A percentile compares a stretch with the other conserved stretches of the same genome.
phyloP scores from a whole-genome alignment of 2,888 invertebrate species.

The Stenurella melanura region DNA sequence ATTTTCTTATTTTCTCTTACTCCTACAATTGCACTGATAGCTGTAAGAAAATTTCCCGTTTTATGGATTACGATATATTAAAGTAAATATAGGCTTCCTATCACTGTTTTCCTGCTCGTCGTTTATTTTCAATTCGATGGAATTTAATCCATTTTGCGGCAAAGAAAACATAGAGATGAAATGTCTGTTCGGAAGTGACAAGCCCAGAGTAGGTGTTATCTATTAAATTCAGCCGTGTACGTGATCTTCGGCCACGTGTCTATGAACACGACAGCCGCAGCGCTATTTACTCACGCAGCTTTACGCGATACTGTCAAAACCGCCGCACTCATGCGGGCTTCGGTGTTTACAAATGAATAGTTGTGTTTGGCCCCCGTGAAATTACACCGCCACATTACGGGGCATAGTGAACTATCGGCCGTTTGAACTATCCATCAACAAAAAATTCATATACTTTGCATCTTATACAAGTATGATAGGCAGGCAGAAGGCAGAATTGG shows the following conservation, averaged over 20 bases:
- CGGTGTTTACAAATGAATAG: conserved; percentile 28
- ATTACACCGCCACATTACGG: conserved; percentile 3
- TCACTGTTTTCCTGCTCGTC: neutral
- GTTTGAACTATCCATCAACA: too few relatives aligned
- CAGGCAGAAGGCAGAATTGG: too few relatives aligned
- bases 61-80: neutral
- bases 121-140: conserved; percentile 1
- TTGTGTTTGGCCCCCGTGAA: conserved; percentile 19
- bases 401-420: too few relatives aligned
- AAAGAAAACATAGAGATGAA: conserved; percentile 32
- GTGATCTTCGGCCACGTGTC: conserved; percentile 50
- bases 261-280: conserved; percentile 42
- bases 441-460: too few relatives aligned
- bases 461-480: too few relatives aligned
- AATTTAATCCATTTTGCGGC: neutral
- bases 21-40: too few relatives aligned
- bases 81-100: neutral
- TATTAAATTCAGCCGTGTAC: conserved; percentile 52
- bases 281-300: conserved; percentile 49
- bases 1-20: too few relatives aligned
- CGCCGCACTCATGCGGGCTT: conserved; percentile 48
- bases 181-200: conserved; percentile 47
- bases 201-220: conserved; percentile 50
- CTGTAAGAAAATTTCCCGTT: too few relatives aligned
- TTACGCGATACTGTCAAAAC: conserved; percentile 57